Evolutionary conservation across 2,113 vertebrate genomes (phyloP), one percentile per base, ranked within the genome.

Genomic region (Tauraco erythrolophus): DNA sequence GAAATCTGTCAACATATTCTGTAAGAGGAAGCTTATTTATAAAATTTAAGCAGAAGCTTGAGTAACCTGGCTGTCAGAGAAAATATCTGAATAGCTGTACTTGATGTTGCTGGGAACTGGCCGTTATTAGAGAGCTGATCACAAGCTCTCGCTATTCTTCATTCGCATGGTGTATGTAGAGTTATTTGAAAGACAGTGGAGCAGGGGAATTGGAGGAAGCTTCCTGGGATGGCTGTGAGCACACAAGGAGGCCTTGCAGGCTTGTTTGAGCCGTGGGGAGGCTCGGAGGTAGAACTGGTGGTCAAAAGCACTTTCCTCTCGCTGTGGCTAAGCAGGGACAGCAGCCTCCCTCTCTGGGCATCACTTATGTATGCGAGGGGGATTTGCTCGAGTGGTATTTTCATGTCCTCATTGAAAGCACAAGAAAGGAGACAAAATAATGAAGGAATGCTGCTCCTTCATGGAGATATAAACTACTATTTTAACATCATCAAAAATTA

Each of bases 311-410:
- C 37, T 81, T 94, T 91, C 27, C 4, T 86, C 12, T 21, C 4
- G 1, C 27, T 54, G 4, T 19, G 37, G 4, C 46, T 61, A 22
- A 65, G 58, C 16, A 41, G 45, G 3, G 31, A 54, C 14, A 65
- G 68, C 45, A 54, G 54, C 30, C 39, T 88, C 18, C 31, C 9
- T 33, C 46, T 66, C 45, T 78, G 27, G 39, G 33, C 62, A 21
- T 65, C 0, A 0, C 48, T 76, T 39, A 1, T 23, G 12, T 13
- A 10, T 2, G 2, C 18, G 12, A 13, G 5, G 5, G 9, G 5
- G 14, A 10, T 75, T 88, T 64, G 21, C 8, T 92, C 4, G 51
- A 48, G 27, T 6, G 5, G 8, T 3, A 6, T 1, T 23, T 90
- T n/a, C 4, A 2, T 90, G 28, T 21, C 35, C 3, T 53, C 33